Conservation (phyloP, 1,140 invertebrate species). For the Drosophila parvula region DNA sequence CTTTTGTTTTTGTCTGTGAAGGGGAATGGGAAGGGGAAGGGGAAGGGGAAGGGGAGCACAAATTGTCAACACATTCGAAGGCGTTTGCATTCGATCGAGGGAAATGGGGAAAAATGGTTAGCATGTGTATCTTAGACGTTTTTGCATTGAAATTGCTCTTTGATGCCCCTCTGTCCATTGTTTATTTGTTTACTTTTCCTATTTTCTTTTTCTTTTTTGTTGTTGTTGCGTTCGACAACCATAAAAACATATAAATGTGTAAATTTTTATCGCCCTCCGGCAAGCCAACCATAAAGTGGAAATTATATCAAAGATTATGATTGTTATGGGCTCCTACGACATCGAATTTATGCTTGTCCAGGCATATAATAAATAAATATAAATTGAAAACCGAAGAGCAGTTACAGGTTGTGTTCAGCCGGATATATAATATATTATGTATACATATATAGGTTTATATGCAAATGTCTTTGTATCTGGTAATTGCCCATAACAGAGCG, state of each 20-base stretch:
- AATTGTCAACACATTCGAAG: slow-evolving; percentile 73
- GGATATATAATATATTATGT: not conserved
- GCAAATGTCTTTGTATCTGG: slow-evolving; percentile 36
- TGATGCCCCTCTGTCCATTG: slow-evolving; percentile 61
- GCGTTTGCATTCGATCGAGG: slow-evolving; percentile 26
- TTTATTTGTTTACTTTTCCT: slow-evolving; percentile 67
- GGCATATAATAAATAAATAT: slow-evolving; percentile 52
- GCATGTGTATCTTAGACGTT: slow-evolving; percentile 52
- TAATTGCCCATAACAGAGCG: slow-evolving; percentile 42
- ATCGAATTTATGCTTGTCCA: slow-evolving; percentile 44
- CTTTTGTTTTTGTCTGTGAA: slow-evolving; percentile 61
- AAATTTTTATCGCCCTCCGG: slow-evolving; percentile 58
- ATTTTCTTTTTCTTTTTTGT: slow-evolving; percentile 9
- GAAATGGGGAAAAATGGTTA: slow-evolving; percentile 16
- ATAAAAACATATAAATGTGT: slow-evolving; percentile 76
- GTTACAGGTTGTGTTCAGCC: slow-evolving; percentile 16
- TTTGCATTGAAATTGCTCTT: slow-evolving; percentile 78
- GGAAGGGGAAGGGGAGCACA: slow-evolving; percentile 54
- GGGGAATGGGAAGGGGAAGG: slow-evolving; percentile 38
- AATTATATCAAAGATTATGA: slow-evolving; percentile 80
- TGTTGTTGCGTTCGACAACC: slow-evolving; percentile 28
- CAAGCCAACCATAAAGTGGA: slow-evolving; percentile 66
- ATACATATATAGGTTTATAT: not conserved
- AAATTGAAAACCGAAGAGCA: slow-evolving; percentile 51
- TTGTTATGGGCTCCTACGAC: slow-evolving; percentile 50